Base-by-base conservation (phyloP, 2,113 vertebrate genomes). In the Stegastes partitus region DNA sequence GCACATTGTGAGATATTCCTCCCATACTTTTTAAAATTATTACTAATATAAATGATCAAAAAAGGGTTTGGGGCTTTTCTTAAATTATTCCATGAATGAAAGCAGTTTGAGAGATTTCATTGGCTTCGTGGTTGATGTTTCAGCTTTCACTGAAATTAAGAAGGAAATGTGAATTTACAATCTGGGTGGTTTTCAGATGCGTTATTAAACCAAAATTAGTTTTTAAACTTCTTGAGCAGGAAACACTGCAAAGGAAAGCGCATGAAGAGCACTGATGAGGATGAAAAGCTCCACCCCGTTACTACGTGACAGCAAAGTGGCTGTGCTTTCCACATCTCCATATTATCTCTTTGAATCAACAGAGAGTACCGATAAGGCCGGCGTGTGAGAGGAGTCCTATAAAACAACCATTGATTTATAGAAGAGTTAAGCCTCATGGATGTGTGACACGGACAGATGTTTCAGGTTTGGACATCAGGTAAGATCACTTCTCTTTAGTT, bases 301-400 rank as follows among this genome's bases (percentile, higher is more conserved):
- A 61, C 92, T 83, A 86, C n/a, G 93, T 74, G 63, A 89, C 76
- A 0, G 31, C 45, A 37, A 63, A 93, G 90, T 92, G 86, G 84
- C 50, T 28, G 31, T 58, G 68, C 74, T 79, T 64, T 79, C 23
- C 84, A 54, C 59, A 66, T 82, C 75, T 71, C 57, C 69, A n/a
- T 63, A 80, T 83, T 79, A 83, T 87, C 75, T 68, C 34, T 51
- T 21, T 68, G 76, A 91, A 92, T 94, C 89, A 91, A 93, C 90
- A 92, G 26, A 82, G 21, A 69, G 71, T 23, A 12, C 82, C 82
- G 91, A 89, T 93, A 89, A 89, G 79, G 26, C 42, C 39, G 2
- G 53, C 3, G 25, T 14, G 12, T 34, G 77, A 58, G 53, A 68
- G 16, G n/a, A 82, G 76, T 74, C 4, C 7, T n/a, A n/a, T 79